Conservation (phyloP, 2,797 vertebrate species). For the Crossoptilon crossoptilon region DNA sequence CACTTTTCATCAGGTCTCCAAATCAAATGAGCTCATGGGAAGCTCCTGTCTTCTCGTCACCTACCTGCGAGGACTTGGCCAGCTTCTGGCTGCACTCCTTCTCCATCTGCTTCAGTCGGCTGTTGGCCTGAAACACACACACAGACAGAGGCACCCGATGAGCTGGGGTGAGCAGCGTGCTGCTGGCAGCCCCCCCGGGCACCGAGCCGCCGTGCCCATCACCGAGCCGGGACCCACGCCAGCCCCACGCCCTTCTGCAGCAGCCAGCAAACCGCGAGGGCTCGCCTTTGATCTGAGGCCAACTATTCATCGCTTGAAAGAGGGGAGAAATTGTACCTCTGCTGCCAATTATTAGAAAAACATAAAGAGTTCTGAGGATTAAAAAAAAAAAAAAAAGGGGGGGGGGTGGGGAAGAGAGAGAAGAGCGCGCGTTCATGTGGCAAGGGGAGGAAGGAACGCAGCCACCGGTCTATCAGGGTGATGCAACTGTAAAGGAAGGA, state of each 20-base stretch:
- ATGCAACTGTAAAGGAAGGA: background rate
- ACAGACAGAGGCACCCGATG: conserved; percentile 77
- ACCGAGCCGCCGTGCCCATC: conserved; percentile 82
- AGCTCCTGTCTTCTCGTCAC: background rate
- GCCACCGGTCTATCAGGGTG: conserved; percentile 32
- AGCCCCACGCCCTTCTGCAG: conserved; percentile 84
- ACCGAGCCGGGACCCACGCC: conserved; percentile 82
- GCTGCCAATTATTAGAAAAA: conserved; percentile 91
- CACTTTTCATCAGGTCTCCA: background rate
- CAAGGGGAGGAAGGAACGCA: background rate
- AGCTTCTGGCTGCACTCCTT: conserved; percentile 89
- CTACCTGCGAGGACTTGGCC: conserved; percentile 88
- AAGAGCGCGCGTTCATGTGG: background rate
- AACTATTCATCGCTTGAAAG: conserved; percentile 94
- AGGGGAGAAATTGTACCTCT: conserved; percentile 82
- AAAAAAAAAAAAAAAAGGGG: conserved; percentile 22
- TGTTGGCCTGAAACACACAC: conserved; percentile 86
- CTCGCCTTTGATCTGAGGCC: conserved; percentile 89
- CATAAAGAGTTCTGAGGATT: conserved; percentile 85
- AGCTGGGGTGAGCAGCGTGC: conserved; percentile 78
- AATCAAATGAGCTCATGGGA: background rate
- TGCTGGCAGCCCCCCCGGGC: conserved; percentile 85
- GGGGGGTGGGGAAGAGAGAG: background rate
- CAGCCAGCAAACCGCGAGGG: conserved; percentile 84
- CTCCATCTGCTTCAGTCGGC: conserved; percentile 90